Evolutionary conservation across 64 coral and sea anemone genomes (phyloP).

Genomic region (Stylophora pistillata): DNA sequence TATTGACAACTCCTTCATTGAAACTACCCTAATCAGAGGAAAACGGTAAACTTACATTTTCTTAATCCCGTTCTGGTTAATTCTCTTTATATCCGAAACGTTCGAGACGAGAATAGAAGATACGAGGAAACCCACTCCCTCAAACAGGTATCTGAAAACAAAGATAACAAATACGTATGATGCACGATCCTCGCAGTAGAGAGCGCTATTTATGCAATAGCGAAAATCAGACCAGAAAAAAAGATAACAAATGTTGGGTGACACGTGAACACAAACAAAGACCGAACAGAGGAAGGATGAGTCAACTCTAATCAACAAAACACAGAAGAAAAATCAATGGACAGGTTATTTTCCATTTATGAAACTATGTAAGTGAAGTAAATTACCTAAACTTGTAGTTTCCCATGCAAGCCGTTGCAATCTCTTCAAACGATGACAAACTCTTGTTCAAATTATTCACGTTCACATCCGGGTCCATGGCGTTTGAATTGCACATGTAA

Average conservation of each 20-base stretch:
- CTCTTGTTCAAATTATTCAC: slow-evolving; percentile 89
- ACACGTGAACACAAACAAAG: too few species aligned
- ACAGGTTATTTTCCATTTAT: too few species aligned
- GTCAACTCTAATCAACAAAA: too few species aligned
- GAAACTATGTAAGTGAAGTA: background rate
- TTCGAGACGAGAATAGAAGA: slow-evolving; percentile 93
- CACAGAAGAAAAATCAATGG: too few species aligned
- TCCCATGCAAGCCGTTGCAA: slow-evolving; percentile 82
- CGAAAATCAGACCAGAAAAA: too few species aligned
- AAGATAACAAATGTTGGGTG: too few species aligned
- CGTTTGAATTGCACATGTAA: slow-evolving; percentile 91
- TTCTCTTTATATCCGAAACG: slow-evolving; percentile 89
- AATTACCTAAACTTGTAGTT: slow-evolving; percentile 93
- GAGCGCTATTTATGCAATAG: too few species aligned
- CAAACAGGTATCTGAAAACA: slow-evolving; percentile 97
- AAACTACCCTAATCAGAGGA: too few species aligned
- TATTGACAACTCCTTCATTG: too few species aligned
- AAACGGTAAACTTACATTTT: slow-evolving; percentile 82
- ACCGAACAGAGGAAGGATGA: too few species aligned
- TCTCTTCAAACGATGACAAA: slow-evolving; percentile 88
- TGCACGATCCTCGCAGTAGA: too few species aligned
- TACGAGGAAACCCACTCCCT: slow-evolving; percentile 94
- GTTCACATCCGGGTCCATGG: slow-evolving; percentile 83
- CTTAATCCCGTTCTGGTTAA: slow-evolving; percentile 96
- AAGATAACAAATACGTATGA: too few species aligned